Evolutionary conservation across 1,140 invertebrate species (phyloP).

Genomic region (Hycleus cichorii): DNA sequence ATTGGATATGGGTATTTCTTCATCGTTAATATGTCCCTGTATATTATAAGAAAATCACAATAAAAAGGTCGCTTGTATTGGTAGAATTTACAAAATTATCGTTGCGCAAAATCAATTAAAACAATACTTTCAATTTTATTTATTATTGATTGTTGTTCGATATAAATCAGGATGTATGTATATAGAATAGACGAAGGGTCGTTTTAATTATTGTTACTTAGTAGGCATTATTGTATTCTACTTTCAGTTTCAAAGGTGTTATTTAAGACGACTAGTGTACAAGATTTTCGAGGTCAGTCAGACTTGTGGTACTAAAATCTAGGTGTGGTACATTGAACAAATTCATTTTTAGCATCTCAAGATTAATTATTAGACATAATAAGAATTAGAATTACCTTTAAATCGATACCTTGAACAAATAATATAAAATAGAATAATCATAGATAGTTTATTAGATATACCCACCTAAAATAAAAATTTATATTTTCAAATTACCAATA

Average conservation of each 20-base stretch:
- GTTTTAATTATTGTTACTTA: no score
- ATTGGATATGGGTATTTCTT: constrained; percentile 9
- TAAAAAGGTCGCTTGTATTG: constrained; percentile 6
- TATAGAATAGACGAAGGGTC: no score
- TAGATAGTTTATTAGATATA: no score
- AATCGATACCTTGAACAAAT: constrained; percentile 2
- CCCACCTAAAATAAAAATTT: no score
- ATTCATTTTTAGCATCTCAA: constrained; percentile 16
- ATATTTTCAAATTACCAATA: no score
- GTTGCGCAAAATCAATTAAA: no score
- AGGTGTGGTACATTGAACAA: constrained; percentile 11
- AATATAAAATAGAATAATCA: no score
- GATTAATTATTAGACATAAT: constrained; percentile 14
- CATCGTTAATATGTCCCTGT: neutral
- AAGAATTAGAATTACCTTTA: constrained; percentile 4
- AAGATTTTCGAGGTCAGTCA: constrained; percentile 9
- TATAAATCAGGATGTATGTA: neutral
- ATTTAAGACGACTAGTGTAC: constrained; percentile 7
- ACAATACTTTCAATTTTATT: neutral
- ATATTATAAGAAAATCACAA: no score
- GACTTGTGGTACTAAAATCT: constrained; percentile 14
- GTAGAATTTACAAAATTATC: no score
- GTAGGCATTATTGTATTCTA: neutral
- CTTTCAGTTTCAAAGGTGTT: constrained; percentile 10
- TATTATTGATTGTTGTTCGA: constrained; percentile 2